Percentiles rank a stretch among this genome's conserved stretches.
Conservation (phyloP, 2,888 invertebrate species). For the Nomada hirtipes region DNA sequence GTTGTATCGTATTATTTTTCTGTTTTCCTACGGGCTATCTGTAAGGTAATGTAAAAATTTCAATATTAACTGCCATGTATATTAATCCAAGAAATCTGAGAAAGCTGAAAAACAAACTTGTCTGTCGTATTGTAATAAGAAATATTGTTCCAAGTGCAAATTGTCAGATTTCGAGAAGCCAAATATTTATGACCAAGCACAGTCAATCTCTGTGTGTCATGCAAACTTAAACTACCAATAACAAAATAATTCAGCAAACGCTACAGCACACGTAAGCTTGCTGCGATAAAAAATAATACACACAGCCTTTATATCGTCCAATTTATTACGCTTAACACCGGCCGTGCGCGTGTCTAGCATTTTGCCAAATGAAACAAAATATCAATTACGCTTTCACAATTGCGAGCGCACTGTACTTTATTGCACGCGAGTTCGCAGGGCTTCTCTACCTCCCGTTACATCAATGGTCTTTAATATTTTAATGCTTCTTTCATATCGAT, state of each 20-base stretch:
- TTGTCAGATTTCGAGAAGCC: no score
- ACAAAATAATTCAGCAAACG: not conserved
- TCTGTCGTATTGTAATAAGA: no score
- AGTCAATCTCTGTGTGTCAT: no score
- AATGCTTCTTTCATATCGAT: not conserved
- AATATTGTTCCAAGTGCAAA: no score
- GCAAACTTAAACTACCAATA: not conserved
- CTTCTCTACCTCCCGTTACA: not conserved
- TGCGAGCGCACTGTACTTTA: not conserved
- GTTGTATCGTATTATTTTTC: no score
- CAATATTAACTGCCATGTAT: no score
- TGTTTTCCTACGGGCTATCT: no score
- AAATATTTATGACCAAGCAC: no score
- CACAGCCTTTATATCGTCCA: not conserved
- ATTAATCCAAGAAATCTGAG: no score
- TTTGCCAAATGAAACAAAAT: slow-evolving; percentile 10
- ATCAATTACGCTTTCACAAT: not conserved
- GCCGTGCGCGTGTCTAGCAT: not conserved
- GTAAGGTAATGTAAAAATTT: no score
- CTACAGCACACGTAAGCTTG: not conserved
- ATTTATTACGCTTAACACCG: not conserved
- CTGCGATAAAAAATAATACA: not conserved
- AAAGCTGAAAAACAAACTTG: no score
- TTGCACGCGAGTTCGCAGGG: not conserved
- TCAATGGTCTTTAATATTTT: not conserved